These are phyloP conservation scores for Diplodus puntazzo DNA, from an alignment of 2,797 vertebrate genomes.

Conservation along the genomic window DNA sequence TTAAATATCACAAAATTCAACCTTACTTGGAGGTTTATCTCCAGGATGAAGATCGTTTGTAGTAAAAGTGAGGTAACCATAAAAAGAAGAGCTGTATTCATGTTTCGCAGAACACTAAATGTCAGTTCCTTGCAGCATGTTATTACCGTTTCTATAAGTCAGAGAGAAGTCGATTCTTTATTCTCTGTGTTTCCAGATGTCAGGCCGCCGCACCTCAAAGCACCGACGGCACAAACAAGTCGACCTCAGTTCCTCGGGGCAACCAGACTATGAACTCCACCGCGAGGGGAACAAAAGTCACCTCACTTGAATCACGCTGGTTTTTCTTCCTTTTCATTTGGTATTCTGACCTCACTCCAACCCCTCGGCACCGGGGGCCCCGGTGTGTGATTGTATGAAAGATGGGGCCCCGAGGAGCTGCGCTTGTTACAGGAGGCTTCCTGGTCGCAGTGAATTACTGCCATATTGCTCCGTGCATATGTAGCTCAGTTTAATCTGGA, in stretches of 20 bases:
- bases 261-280: slow-evolving; percentile 56
- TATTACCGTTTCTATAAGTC: slow-evolving; percentile 43
- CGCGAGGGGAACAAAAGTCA: slow-evolving; percentile 49
- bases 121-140: slow-evolving; percentile 35
- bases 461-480: slow-evolving; percentile 56
- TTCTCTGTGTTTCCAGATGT: slow-evolving; percentile 61
- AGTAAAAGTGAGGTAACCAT: neutral
- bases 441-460: slow-evolving; percentile 75
- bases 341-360: slow-evolving; percentile 73
- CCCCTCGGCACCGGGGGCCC: slow-evolving; percentile 56
- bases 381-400: slow-evolving; percentile 65
- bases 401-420: slow-evolving; percentile 70
- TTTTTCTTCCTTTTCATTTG: slow-evolving; percentile 65
- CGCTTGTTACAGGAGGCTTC: slow-evolving; percentile 61
- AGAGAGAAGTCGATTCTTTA: slow-evolving; percentile 3
- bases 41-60: neutral
- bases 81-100: slow-evolving; percentile 20
- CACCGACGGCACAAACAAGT: slow-evolving; percentile 41
- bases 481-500: slow-evolving; percentile 60
- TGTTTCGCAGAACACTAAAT: slow-evolving; percentile 20
- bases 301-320: slow-evolving; percentile 56
- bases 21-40: neutral
- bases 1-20: neutral
- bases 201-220: slow-evolving; percentile 38
- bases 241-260: slow-evolving; percentile 50